phyloP scores from a whole-genome alignment of 2,797 vertebrate species.

The Danionella dracula region DNA sequence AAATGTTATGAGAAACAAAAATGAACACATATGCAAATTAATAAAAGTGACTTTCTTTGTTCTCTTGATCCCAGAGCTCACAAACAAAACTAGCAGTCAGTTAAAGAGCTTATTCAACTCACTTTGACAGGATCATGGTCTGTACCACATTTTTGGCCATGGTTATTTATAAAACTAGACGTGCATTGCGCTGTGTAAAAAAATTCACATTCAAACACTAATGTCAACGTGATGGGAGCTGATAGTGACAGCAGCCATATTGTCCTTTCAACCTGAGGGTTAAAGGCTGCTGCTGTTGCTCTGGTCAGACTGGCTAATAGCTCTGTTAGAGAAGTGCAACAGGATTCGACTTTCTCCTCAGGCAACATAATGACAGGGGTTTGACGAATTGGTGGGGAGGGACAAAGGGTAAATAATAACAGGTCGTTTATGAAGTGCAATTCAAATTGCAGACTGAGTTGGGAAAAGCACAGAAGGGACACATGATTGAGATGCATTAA shows the following conservation, averaged over 20 bases:
- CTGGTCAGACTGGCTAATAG: conserved; percentile 22
- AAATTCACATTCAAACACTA: neutral
- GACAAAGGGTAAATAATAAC: neutral
- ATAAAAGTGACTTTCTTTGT: neutral
- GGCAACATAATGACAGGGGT: conserved; percentile 8
- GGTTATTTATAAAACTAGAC: too few relatives aligned
- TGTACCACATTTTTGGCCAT: too few relatives aligned
- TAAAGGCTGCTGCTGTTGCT: neutral
- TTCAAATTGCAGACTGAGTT: conserved; percentile 2
- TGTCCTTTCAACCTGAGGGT: conserved; percentile 20
- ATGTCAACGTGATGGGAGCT: conserved; percentile 20
- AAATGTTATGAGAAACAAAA: neutral
- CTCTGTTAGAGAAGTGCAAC: conserved; percentile 15
- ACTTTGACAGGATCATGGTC: neutral
- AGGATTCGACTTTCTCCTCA: conserved; percentile 28
- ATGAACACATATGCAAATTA: neutral
- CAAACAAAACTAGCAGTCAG: too few relatives aligned
- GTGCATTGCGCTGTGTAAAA: too few relatives aligned
- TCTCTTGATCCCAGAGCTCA: neutral
- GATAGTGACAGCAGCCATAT: conserved; percentile 37
- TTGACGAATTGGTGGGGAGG: neutral
- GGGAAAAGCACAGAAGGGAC: neutral
- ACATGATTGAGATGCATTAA: neutral
- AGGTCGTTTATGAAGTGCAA: neutral
- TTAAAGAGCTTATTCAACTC: conserved; percentile 5